Percentiles rank a stretch among this genome's conserved stretches.
These are phyloP conservation scores for Leptopilina myrica DNA, from an alignment of 2,888 invertebrate species.

Conservation along the genomic window DNA sequence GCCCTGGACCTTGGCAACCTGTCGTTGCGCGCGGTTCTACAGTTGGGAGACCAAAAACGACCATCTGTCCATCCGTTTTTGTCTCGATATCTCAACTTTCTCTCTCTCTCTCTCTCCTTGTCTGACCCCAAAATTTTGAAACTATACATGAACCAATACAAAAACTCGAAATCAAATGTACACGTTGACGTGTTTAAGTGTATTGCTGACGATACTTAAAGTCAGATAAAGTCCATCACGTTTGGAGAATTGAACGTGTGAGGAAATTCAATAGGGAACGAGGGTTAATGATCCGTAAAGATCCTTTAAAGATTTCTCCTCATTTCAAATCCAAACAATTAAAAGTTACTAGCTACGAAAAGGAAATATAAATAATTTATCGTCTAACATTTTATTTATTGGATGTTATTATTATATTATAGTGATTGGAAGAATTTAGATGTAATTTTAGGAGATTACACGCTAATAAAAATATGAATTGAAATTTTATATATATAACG, in stretches of 20 bases:
- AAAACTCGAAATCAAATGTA: constrained; percentile 22
- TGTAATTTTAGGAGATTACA: background rate
- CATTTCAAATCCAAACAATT: background rate
- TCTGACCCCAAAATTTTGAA: constrained; percentile 18
- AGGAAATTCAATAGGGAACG: constrained; percentile 34
- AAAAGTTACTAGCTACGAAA: background rate
- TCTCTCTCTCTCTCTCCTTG: background rate
- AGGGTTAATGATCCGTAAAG: constrained; percentile 33
- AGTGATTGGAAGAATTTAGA: background rate
- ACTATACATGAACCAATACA: constrained; percentile 2
- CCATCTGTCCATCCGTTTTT: constrained; percentile 68
- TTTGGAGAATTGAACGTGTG: constrained; percentile 33
- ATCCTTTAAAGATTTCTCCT: background rate
- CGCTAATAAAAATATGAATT: background rate
- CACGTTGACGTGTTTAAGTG: constrained; percentile 23
- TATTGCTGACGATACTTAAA: constrained; percentile 42
- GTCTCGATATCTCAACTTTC: constrained; percentile 1
- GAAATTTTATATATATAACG: background rate
- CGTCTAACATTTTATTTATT: background rate
- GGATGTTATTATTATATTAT: too few species aligned
- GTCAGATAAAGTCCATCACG: constrained; percentile 53
- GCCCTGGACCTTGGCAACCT: constrained; percentile 72
- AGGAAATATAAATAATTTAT: constrained; percentile 3
- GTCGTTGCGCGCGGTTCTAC: constrained; percentile 66
- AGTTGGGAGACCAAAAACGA: constrained; percentile 59